Evolutionary conservation across 2,113 vertebrate species (phyloP).

Genomic region (Oreochromis spilurus): DNA sequence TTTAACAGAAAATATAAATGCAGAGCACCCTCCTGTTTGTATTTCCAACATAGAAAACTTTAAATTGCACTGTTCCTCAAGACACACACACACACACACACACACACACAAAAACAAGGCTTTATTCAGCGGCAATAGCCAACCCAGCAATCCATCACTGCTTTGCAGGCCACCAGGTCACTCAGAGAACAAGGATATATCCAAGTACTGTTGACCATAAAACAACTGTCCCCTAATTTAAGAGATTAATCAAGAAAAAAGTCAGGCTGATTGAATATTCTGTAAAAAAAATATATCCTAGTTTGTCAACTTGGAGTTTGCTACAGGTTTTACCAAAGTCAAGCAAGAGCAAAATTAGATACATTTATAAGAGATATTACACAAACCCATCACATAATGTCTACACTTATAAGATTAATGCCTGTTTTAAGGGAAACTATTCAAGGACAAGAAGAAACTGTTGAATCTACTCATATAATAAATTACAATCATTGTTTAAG

Average conservation of each 20-base stretch:
- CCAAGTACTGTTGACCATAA: background rate
- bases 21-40: background rate
- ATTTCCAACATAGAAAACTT: background rate
- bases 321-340: background rate
- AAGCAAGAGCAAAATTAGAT: background rate
- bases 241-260: background rate
- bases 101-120: too few relatives aligned
- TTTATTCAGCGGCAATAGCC: background rate
- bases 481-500: background rate
- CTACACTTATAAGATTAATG: background rate
- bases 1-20: background rate
- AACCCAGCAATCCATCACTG: background rate
- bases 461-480: background rate
- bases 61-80: background rate
- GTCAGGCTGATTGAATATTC: background rate
- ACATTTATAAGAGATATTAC: background rate
- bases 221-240: background rate
- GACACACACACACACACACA: background rate
- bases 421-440: background rate
- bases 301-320: background rate
- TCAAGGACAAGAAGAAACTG: background rate
- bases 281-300: background rate
- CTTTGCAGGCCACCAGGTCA: background rate
- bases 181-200: background rate
- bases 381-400: background rate